These are phyloP conservation scores for Altica lythri DNA, from an alignment of 2,888 invertebrate genomes.

Conservation along the genomic window DNA sequence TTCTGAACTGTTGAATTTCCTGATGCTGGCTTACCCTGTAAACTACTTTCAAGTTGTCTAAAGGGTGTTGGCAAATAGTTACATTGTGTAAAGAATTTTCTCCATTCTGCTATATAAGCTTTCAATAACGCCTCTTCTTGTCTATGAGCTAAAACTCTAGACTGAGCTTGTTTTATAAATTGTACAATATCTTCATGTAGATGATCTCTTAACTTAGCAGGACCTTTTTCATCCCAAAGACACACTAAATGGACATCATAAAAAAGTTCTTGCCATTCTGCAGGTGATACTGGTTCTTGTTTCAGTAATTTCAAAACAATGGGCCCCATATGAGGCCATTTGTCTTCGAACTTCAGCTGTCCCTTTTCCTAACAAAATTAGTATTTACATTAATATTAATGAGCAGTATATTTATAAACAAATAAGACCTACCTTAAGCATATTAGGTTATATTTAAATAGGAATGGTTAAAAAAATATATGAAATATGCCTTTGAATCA, in stretches of 20 bases:
- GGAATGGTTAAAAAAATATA: constrained; percentile 18
- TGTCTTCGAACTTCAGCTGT: constrained; percentile 88
- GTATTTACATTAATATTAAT: constrained; percentile 6
- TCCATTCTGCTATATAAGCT: constrained; percentile 98
- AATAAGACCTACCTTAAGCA: constrained; percentile 44
- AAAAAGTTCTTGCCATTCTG: constrained; percentile 98
- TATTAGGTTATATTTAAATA: constrained; percentile 39
- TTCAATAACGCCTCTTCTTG: constrained; percentile 95
- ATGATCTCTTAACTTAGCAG: constrained; percentile 84
- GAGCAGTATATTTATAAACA: constrained; percentile 15
- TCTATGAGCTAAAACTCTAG: constrained; percentile 84
- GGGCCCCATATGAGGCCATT: constrained; percentile 95
- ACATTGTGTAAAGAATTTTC: constrained; percentile 97
- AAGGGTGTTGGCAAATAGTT: constrained; percentile 96
- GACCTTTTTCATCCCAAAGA: constrained; percentile 96
- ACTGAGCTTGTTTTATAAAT: constrained; percentile 92
- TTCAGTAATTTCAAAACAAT: constrained; percentile 91
- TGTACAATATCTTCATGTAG: constrained; percentile 91
- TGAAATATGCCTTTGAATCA: constrained; percentile 1
- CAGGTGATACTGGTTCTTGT: constrained; percentile 90
- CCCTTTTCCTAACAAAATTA: constrained; percentile 69
- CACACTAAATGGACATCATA: constrained; percentile 95
- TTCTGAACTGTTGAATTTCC: constrained; percentile 47
- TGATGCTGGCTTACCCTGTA: constrained; percentile 68
- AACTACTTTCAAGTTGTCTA: constrained; percentile 83